These are phyloP conservation scores for Apeira syringaria DNA, from an alignment of 2,888 invertebrate species.

Conservation along the genomic window DNA sequence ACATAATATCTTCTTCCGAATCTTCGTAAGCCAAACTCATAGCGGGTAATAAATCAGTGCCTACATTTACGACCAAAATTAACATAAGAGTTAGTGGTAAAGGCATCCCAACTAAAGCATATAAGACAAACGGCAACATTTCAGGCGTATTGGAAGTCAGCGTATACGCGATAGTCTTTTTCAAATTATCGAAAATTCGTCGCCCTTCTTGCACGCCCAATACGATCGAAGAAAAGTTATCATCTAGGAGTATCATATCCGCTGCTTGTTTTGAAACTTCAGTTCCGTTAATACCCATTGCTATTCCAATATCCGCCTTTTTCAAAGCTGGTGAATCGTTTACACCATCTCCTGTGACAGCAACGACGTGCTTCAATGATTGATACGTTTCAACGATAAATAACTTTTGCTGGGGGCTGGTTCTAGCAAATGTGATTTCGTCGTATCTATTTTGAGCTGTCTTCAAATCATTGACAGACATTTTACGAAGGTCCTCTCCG, in stretches of 20 bases:
- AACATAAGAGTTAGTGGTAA: constrained; percentile 85
- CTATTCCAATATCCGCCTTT: constrained; percentile 92
- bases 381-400: constrained; percentile 91
- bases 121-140: constrained; percentile 91
- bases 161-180: constrained; percentile 93
- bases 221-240: constrained; percentile 95
- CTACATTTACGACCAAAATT: constrained; percentile 90
- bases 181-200: constrained; percentile 93
- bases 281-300: constrained; percentile 91
- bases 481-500: constrained; percentile 82
- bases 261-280: constrained; percentile 94
- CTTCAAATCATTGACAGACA: constrained; percentile 82
- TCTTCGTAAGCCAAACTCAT: constrained; percentile 91
- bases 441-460: constrained; percentile 82
- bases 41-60: constrained; percentile 91
- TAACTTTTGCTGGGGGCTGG: constrained; percentile 87
- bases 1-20: constrained; percentile 90
- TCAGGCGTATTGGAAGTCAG: constrained; percentile 93
- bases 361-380: constrained; percentile 90
- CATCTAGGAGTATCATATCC: constrained; percentile 95
- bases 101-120: constrained; percentile 89
- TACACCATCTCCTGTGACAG: constrained; percentile 95
- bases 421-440: constrained; percentile 90
- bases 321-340: constrained; percentile 95
- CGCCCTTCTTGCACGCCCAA: constrained; percentile 92